Base-by-base conservation (phyloP, 2,797 vertebrate species). In the Hoplostethus mediterraneus region DNA sequence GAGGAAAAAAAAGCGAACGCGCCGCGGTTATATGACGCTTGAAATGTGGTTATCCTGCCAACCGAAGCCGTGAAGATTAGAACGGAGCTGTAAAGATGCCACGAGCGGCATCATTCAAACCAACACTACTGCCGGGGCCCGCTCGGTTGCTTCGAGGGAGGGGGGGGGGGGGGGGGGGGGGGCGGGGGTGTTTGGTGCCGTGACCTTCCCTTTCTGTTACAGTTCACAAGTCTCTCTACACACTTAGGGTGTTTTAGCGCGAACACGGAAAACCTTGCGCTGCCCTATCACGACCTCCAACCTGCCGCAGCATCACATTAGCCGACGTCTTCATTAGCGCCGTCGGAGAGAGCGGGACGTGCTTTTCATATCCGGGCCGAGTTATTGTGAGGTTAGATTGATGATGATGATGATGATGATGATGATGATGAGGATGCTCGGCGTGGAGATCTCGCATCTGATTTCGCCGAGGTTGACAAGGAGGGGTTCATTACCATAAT, bases 401-500 rank as follows among this genome's bases (percentile, higher is more conserved):
- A 93, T 90, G 86, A 78, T 82, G 77, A 86, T 80, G 82, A 79
- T 21, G 21, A 21, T 80, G 82, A 79, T 21, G 21, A 21, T 81
- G 92, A 93, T 90, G 86, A 78, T 82, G 77, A 86, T 80, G 82
- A 79, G 1, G 21, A 21, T 75, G 67, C 64, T 80, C 36, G 1
- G 60, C 68, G 52, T 72, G 68, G 56, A 89, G 87, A 90, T 84
- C 85, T 70, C 71, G 84, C 67, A 63, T 83, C 70, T 82, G 82
- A 90, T 88, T 87, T 85, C 1, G 58, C 82, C 40, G 75, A 82
- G 84, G 80, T 58, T 87, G 90, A 91, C 90, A 85, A 85, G 60
- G 77, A 90, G 73, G 85, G 63, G 80, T 87, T 91, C 81, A 89
- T 93, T 92, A 91, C 66, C 90, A 90, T 91, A 91, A 93, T 89